phyloP scores from a whole-genome alignment of 2,888 invertebrate species.

The Sesia bembeciformis region DNA sequence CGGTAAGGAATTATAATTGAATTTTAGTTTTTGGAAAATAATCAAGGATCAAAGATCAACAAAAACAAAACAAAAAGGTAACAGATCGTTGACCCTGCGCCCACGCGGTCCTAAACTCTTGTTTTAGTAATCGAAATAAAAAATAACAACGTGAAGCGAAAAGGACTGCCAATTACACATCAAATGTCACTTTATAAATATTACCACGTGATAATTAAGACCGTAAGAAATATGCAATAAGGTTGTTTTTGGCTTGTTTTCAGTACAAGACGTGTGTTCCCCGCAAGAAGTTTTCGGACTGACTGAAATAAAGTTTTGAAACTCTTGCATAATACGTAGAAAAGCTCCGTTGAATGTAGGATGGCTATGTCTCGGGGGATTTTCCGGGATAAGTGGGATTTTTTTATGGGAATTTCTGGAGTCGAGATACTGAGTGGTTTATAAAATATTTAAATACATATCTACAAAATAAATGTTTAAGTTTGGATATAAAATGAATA shows the following conservation, averaged over 20 bases:
- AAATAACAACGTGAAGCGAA: not conserved
- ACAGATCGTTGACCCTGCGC: slow-evolving; percentile 19
- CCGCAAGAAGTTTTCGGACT: slow-evolving; percentile 43
- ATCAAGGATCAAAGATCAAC: slow-evolving; percentile 18
- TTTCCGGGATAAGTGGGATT: slow-evolving; percentile 16
- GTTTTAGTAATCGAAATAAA: not conserved
- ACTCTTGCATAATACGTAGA: slow-evolving; percentile 65
- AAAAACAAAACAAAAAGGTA: slow-evolving; percentile 31
- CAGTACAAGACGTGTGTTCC: not conserved
- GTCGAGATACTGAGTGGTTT: no score
- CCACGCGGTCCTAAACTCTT: slow-evolving; percentile 8
- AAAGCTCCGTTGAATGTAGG: slow-evolving; percentile 47
- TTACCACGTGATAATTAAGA: not conserved
- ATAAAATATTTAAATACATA: no score
- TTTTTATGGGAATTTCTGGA: no score
- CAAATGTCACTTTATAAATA: not conserved
- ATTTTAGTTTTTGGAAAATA: no score
- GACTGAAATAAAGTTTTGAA: slow-evolving; percentile 63
- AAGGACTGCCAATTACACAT: not conserved
- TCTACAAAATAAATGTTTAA: no score
- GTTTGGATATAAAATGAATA: no score
- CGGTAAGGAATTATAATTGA: no score
- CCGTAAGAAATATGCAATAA: not conserved
- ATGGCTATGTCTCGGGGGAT: slow-evolving; percentile 19
- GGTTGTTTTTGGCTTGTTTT: not conserved